phyloP scores from a whole-genome alignment of 2,888 invertebrate genomes.

The Acrocyrtus sp. region DNA sequence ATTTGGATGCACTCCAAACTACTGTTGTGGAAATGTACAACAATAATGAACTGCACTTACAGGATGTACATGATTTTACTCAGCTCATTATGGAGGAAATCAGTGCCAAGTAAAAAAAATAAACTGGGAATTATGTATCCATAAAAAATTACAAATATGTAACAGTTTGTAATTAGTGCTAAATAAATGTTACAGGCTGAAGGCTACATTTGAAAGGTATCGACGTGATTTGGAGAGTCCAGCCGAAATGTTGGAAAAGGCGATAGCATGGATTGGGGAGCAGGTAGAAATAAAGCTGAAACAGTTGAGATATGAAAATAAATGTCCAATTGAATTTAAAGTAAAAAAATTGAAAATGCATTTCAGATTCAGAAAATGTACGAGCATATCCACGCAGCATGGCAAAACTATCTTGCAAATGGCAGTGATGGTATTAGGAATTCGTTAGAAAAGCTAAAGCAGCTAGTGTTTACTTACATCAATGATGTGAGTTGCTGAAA shows the following conservation, averaged over 20 bases:
- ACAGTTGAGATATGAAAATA: no score
- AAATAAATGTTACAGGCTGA: slow-evolving; percentile 14
- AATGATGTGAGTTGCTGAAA: slow-evolving; percentile 40
- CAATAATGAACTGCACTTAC: slow-evolving; percentile 85
- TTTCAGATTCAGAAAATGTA: slow-evolving; percentile 52
- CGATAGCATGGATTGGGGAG: slow-evolving; percentile 55
- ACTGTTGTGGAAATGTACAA: slow-evolving; percentile 82
- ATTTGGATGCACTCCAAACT: slow-evolving; percentile 75
- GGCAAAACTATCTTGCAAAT: slow-evolving; percentile 49
- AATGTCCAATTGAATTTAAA: no score
- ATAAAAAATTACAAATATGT: no score
- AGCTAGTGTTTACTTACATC: slow-evolving; percentile 24
- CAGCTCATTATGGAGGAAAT: slow-evolving; percentile 80
- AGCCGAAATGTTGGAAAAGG: slow-evolving; percentile 56
- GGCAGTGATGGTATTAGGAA: slow-evolving; percentile 23
- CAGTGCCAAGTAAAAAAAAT: slow-evolving; percentile 67
- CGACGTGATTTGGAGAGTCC: slow-evolving; percentile 53
- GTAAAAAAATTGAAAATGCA: no score
- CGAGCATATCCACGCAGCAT: slow-evolving; percentile 51
- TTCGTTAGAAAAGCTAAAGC: slow-evolving; percentile 26
- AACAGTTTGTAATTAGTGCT: no score
- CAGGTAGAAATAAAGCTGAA: slow-evolving; percentile 39
- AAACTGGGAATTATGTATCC: no score
- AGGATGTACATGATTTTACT: slow-evolving; percentile 78
- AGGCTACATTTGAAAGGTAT: slow-evolving; percentile 35